Evolutionary conservation across 2,888 invertebrate species (phyloP).

Genomic region (Silvanus unidentatus): DNA sequence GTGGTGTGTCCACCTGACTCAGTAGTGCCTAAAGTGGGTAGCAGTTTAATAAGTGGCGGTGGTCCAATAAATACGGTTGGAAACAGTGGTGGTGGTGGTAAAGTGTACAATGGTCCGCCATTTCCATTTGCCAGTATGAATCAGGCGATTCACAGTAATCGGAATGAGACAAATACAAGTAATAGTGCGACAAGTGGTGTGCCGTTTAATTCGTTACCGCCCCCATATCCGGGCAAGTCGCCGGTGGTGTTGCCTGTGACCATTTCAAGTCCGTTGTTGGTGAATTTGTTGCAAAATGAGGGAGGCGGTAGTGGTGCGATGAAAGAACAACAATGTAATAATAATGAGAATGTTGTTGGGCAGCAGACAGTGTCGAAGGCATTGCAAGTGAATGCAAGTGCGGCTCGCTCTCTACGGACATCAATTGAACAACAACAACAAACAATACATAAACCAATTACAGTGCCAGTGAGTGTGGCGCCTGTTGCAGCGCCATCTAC

Average conservation of each 20-base stretch:
- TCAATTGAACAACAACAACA: slow-evolving; percentile 10
- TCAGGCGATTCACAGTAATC: slow-evolving; percentile 66
- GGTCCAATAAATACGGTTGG: background rate
- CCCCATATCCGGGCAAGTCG: slow-evolving; percentile 38
- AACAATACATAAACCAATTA: slow-evolving; percentile 6
- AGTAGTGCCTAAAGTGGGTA: slow-evolving; percentile 41
- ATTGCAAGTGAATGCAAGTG: slow-evolving; percentile 3
- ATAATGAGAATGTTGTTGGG: slow-evolving; percentile 30
- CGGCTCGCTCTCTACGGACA: slow-evolving; percentile 11
- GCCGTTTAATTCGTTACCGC: slow-evolving; percentile 26
- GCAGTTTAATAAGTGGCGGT: background rate
- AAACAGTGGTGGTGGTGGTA: slow-evolving; percentile 38
- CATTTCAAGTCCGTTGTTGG: slow-evolving; percentile 81
- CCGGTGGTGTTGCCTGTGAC: slow-evolving; percentile 54
- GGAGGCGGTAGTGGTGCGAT: slow-evolving; percentile 45
- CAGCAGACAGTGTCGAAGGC: slow-evolving; percentile 31
- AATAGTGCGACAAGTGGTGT: slow-evolving; percentile 11
- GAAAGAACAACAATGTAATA: no score
- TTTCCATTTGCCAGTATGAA: slow-evolving; percentile 92
- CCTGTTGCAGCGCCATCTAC: slow-evolving; percentile 5
- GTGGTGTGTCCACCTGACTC: slow-evolving; percentile 78
- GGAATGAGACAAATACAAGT: slow-evolving; percentile 48
- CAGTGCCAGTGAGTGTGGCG: slow-evolving; percentile 14
- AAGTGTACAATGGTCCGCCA: slow-evolving; percentile 57
- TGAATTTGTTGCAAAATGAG: slow-evolving; percentile 87